phyloP scores from a whole-genome alignment of 2,113 vertebrate genomes.

The Laterallus jamaicensis region DNA sequence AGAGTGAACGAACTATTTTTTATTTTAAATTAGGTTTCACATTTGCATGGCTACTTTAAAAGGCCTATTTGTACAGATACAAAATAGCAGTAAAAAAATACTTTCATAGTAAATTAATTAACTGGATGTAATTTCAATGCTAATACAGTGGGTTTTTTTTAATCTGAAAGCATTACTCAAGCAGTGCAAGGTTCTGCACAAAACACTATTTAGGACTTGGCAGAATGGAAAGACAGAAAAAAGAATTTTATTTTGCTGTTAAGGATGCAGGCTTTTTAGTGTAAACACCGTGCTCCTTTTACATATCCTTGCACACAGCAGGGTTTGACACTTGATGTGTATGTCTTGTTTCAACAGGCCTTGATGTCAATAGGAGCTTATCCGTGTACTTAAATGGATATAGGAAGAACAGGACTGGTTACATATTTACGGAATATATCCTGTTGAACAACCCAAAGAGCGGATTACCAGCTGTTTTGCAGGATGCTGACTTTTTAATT shows the following conservation, averaged over 20 bases:
- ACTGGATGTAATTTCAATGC: background rate
- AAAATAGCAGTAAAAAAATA: background rate
- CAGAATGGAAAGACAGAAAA: background rate
- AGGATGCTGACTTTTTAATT: background rate
- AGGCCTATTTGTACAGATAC: background rate
- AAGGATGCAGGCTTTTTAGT: background rate
- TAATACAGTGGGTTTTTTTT: background rate
- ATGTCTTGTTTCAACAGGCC: background rate
- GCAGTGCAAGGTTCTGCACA: background rate
- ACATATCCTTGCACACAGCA: background rate
- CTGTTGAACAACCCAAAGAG: background rate
- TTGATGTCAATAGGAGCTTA: background rate
- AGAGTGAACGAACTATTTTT: background rate
- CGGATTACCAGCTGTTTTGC: conserved; percentile 4
- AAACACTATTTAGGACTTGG: background rate
- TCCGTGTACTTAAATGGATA: background rate
- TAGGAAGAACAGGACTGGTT: background rate
- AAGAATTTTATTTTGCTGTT: background rate
- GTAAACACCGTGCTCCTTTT: background rate
- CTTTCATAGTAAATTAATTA: background rate
- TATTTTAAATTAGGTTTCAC: background rate
- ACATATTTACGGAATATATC: conserved; percentile 9
- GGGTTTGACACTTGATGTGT: background rate
- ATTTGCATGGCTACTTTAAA: background rate
- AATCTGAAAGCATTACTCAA: background rate